Evolutionary conservation across 2,113 vertebrate genomes (phyloP), one percentile per base, ranked within the genome.

Genomic region (Indicator maculatus): DNA sequence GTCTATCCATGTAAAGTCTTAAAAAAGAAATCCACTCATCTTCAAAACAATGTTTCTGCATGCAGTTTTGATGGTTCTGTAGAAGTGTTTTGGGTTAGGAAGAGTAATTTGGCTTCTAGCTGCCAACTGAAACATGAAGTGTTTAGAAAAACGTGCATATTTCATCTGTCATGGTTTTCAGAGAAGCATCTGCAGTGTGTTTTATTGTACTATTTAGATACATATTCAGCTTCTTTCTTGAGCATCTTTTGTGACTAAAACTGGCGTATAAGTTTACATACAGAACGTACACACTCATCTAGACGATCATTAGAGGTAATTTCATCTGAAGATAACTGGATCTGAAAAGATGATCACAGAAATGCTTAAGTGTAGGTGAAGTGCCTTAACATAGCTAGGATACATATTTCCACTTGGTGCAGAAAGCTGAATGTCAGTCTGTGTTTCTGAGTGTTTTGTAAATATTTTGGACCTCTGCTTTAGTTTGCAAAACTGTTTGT

Each of bases 121-220:
- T 95, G 90, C 92, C 80, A 93, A 81, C 18, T 83, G 76, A 86
- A 93, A 83, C 30, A 47, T 33, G 13, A 86, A 90, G 13, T 56
- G 26, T 67, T 94, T 27, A 81, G 65, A 64, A 83, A 81, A 88
- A 69, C 19, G 56, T 52, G 12, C 24, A 1, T 64, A 31, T 83
- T 81, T 80, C 53, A 65, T 88, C 58, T 80, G 47, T 52, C n/a
- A 5, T 6, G 41, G 28, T 74, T 88, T 94, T 83, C 50, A 73
- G 72, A 52, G 64, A 60, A 80, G 85, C 47, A 38, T 88, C 72
- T 91, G 71, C 36, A 73, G n/a, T 61, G 85, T 87, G 19, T 64
- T 87, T 79, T 91, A 50, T 69, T 60, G 19, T 56, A 36, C 64
- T 44, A 55, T 83, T 69, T 79, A 70, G 36, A 79, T 78, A 50